Evolutionary conservation across 1,140 invertebrate genomes (phyloP), one percentile per base, ranked within the genome.

Genomic region (Hycleus phaleratus): DNA sequence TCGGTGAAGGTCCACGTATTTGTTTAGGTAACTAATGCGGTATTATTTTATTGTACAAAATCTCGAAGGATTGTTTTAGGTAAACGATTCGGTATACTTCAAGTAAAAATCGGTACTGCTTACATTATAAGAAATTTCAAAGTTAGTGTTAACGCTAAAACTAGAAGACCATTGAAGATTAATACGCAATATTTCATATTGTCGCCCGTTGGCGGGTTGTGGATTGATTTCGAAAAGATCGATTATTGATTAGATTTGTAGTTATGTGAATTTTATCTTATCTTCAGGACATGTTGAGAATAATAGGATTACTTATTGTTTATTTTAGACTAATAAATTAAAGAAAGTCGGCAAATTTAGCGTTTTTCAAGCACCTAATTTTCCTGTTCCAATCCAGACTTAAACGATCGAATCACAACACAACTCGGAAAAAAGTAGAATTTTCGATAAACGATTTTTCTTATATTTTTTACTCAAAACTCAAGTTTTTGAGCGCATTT

Each of bases 1-100:
- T 86, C 59, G 81, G 82, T 0, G 81, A 81, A 57, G 84, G 85
- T 12, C 78, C 79, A 0, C 68, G 84, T 38, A 82, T 81, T 61
- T 86, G 84, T 56, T 26, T 49, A 26, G 54, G 54, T 49, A 26
- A n/a, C 18, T 5, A 7, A 10, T 52, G 2, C 3, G n/a, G 2
- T 39, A 38, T 38, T 10, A 1, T 2, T 26, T 42, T 26, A 39
- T n/a, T 45, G 10, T 2, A 52, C 9, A 43, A 26, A 24, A n/a
- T 51, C 38, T 39, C 2, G 0, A 40, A 5, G 10, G 10, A 7
- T 7, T 39, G 1, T 44, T 47, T 44, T 48, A 58, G 60, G 56
- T 10, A 32, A 49, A 45, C 12, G 57, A 9, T 62, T 62, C 40
- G 61, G 60, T 42, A 43, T 54, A 4, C 11, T 61, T 8, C 60